These are phyloP conservation scores for Chlorocebus sabaeus DNA, from an alignment of 2,113 vertebrate species.

Conservation along the genomic window DNA sequence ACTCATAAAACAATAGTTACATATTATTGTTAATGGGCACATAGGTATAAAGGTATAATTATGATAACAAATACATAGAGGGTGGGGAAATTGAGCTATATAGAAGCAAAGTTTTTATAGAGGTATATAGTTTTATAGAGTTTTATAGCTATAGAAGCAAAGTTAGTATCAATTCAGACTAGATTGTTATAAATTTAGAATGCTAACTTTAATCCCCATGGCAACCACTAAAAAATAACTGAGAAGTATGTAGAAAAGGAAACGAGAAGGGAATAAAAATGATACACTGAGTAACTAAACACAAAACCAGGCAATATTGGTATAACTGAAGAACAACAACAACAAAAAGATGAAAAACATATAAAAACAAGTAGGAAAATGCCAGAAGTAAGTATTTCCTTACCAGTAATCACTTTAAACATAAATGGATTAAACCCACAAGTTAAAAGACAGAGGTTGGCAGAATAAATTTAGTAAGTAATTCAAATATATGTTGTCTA, in stretches of 20 bases:
- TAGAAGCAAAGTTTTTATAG: background rate
- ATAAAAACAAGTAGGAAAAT: background rate
- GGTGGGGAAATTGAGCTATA: background rate
- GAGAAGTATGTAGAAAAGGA: background rate
- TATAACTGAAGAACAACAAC: background rate
- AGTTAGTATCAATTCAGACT: background rate
- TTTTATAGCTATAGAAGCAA: background rate
- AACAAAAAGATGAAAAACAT: background rate
- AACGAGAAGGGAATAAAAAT: background rate
- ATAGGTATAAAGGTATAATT: background rate
- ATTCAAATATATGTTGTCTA: background rate
- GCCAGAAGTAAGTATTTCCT: background rate
- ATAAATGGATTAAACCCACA: background rate
- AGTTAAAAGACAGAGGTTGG: background rate
- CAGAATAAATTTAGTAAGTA: background rate
- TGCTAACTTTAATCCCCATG: background rate
- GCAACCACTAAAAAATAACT: conserved; percentile 2
- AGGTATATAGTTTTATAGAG: no score
- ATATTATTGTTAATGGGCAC: background rate
- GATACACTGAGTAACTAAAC: background rate
- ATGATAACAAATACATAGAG: background rate
- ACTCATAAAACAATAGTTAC: background rate
- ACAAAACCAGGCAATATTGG: background rate
- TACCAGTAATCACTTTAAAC: background rate
- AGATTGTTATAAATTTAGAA: background rate